phyloP scores from a whole-genome alignment of 2,797 vertebrate genomes.

The Agapornis canus region DNA sequence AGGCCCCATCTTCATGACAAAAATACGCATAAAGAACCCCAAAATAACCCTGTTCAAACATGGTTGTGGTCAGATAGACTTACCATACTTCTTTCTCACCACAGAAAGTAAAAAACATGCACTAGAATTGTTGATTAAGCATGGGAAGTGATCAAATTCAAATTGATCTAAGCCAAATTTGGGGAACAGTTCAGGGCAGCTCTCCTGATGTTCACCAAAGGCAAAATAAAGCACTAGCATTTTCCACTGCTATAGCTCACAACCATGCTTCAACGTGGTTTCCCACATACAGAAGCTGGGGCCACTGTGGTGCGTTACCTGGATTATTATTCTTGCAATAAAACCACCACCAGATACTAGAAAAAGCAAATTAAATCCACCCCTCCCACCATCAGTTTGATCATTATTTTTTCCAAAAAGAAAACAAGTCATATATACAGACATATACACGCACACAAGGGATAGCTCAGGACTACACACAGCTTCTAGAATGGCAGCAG shows the following conservation, averaged over 20 bases:
- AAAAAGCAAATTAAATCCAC: background rate
- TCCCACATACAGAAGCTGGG: background rate
- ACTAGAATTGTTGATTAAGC: background rate
- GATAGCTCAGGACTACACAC: conserved; percentile 32
- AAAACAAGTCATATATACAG: background rate
- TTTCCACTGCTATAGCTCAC: background rate
- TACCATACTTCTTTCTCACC: background rate
- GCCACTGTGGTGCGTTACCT: background rate
- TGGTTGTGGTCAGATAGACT: conserved; percentile 20
- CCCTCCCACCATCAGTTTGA: background rate
- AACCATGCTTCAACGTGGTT: conserved; percentile 55
- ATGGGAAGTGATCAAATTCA: background rate
- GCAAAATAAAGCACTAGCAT: background rate
- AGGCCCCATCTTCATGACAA: background rate
- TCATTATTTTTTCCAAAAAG: background rate
- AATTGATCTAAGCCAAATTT: background rate
- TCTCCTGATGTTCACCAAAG: background rate
- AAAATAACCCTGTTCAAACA: conserved; percentile 41
- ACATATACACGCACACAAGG: conserved; percentile 46
- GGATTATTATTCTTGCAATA: background rate
- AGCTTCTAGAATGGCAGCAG: conserved; percentile 27
- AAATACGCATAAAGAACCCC: background rate
- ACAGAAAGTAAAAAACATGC: background rate
- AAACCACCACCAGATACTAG: background rate
- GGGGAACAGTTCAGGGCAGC: background rate